Evolutionary conservation across 2,888 invertebrate species (phyloP), one percentile per base, ranked within the genome.

Genomic region (Apamea sordens): DNA sequence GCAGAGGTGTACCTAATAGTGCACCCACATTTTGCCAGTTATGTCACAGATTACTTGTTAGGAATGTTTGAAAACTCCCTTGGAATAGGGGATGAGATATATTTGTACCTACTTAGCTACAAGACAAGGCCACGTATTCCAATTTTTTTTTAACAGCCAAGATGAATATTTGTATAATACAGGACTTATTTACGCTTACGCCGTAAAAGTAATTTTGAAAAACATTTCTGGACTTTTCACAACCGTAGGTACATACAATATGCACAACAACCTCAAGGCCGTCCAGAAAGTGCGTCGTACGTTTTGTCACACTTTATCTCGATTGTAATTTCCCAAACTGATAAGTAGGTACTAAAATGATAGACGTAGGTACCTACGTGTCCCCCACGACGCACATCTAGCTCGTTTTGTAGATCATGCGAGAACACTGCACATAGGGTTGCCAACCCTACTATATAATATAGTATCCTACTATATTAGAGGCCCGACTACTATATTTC

Each of bases 241-340:
- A 72, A 56, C 59, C 50, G 47, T 15, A 32, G 24, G 73, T 32
- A 32, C 32, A 32, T 32, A 32, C 32, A 32, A 47, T 65, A 47
- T 47, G 61, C 56, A 64, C 21, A 70, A 73, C 73, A 50, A 82
- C n/a, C 36, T 80, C 83, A 83, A 83, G 83, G 83, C 28, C 59
- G 18, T 65, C 47, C 53, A 53, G 44, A 59, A 59, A 32, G n/a
- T 83, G 53, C 75, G 85, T 47, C 59, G 72, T 41, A 59, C 5
- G 36, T 75, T 69, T 47, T 65, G n/a, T 47, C 41, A 69, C 50
- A 44, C 13, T 70, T 84, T 67, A 68, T 80, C 56, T 64, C 18
- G 5, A 6, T 18, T 68, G 71, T 32, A 18, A 53, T 61, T 36
- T 28, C 41, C 24, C 36, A 15, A 80, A 70, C 10, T 50, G 21